phyloP scores from a whole-genome alignment of 2,888 invertebrate genomes.

The Cephus runcator region DNA sequence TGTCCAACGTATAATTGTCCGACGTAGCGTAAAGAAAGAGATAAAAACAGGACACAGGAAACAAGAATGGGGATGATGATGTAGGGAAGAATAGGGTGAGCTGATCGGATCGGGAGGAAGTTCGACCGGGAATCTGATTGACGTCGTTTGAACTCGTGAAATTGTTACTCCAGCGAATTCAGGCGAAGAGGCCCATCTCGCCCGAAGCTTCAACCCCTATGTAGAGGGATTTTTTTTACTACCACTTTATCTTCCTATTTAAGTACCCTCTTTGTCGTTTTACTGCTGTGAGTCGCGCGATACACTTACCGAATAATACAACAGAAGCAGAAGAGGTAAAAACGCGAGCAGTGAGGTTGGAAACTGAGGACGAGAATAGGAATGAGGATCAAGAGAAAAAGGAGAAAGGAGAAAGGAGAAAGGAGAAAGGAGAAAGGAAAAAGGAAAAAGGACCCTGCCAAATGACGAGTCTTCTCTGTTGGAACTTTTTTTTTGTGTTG shows the following conservation, averaged over 20 bases:
- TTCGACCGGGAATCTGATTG: not conserved
- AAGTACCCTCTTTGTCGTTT: not conserved
- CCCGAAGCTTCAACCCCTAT: not conserved
- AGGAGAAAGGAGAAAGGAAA: not conserved
- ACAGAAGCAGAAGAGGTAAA: not conserved
- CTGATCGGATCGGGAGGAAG: not conserved
- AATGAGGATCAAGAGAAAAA: not conserved
- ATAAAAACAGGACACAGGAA: not conserved
- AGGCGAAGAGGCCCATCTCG: not conserved
- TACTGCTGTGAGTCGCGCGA: not conserved
- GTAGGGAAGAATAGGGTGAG: too few species aligned
- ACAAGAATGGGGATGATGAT: not conserved
- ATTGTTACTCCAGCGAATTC: not conserved
- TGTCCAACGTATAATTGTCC: not conserved
- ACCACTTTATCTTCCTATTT: not conserved
- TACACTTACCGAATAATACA: not conserved
- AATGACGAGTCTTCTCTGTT: not conserved
- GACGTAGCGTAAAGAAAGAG: not conserved
- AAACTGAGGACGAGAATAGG: not conserved
- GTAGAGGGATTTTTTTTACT: not conserved
- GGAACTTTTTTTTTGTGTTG: not conserved
- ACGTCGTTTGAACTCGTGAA: not conserved
- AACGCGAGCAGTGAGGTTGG: not conserved
- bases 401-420: not conserved
- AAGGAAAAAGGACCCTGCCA: not conserved